Evolutionary conservation across 2,113 vertebrate species (phyloP).

Genomic region (Plotosus lineatus): DNA sequence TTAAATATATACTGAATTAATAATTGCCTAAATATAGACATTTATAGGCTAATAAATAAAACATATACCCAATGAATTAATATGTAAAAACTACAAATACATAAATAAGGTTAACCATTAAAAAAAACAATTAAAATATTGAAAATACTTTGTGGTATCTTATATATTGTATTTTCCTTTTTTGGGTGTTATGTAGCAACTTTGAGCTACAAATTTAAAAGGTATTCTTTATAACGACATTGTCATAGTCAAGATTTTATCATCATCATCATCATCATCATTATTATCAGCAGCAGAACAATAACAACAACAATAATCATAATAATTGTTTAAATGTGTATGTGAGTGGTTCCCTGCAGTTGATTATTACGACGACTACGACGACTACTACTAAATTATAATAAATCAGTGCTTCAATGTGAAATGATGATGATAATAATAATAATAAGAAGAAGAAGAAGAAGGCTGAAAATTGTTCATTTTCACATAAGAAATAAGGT

Average conservation of each 20-base stretch:
- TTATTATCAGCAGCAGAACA: slow-evolving; percentile 5
- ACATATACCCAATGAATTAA: neutral
- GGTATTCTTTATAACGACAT: neutral
- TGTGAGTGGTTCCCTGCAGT: neutral
- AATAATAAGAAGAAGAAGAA: too few species aligned
- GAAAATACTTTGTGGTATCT: neutral
- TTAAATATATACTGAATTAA: neutral
- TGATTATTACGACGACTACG: too few species aligned
- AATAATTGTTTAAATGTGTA: neutral
- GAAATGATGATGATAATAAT: too few species aligned
- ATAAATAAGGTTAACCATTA: neutral
- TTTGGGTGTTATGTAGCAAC: neutral
- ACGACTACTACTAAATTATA: neutral
- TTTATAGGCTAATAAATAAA: neutral
- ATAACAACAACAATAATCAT: neutral
- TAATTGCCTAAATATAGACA: neutral
- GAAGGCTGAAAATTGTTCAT: neutral
- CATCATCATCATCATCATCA: slow-evolving; percentile 6
- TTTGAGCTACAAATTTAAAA: neutral
- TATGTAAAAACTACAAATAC: neutral
- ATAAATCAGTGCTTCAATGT: too few species aligned
- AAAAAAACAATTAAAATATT: too few species aligned
- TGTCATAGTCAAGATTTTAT: neutral
- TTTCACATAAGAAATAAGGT: neutral
- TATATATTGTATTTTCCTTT: neutral